Percentiles rank a stretch among this genome's conserved stretches.
These are phyloP conservation scores for Strongylocentrotus purpuratus DNA, from an alignment of 35 echinoderm and acorn worm species.

Conservation along the genomic window DNA sequence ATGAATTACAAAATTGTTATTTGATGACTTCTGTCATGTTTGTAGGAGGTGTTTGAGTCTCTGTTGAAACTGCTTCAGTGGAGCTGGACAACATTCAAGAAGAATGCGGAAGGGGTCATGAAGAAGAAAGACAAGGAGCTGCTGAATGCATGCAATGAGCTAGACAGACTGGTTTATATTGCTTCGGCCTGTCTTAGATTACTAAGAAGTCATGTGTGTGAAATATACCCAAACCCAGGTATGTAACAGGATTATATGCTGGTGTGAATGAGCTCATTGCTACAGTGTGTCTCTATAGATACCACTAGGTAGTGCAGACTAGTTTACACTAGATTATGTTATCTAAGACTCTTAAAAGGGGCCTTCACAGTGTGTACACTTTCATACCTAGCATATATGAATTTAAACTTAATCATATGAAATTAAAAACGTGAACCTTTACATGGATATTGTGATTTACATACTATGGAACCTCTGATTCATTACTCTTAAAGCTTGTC, in stretches of 20 bases:
- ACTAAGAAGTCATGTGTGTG: constrained; percentile 91
- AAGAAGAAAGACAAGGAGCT: constrained; percentile 54
- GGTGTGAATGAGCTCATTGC: no score
- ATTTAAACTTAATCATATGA: no score
- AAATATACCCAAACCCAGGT: constrained; percentile 95
- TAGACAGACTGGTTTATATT: constrained; percentile 95
- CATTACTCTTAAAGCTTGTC: no score
- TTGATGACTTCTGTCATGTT: background rate
- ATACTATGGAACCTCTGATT: no score
- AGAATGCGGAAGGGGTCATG: constrained; percentile 58
- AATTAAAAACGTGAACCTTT: no score
- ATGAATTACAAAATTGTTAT: background rate
- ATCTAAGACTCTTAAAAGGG: no score
- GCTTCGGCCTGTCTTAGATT: constrained; percentile 87
- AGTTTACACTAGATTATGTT: no score
- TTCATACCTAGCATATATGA: no score
- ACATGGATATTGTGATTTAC: no score
- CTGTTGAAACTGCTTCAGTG: constrained; percentile 85
- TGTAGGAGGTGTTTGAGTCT: constrained; percentile 96
- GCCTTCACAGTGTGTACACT: no score
- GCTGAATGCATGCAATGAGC: constrained; percentile 63
- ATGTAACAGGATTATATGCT: constrained; percentile 35
- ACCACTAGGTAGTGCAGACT: no score
- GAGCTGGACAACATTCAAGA: constrained; percentile 75
- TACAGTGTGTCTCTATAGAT: no score